Evolutionary conservation across 2,797 vertebrate genomes (phyloP).

Genomic region (Lepus oiostolus): DNA sequence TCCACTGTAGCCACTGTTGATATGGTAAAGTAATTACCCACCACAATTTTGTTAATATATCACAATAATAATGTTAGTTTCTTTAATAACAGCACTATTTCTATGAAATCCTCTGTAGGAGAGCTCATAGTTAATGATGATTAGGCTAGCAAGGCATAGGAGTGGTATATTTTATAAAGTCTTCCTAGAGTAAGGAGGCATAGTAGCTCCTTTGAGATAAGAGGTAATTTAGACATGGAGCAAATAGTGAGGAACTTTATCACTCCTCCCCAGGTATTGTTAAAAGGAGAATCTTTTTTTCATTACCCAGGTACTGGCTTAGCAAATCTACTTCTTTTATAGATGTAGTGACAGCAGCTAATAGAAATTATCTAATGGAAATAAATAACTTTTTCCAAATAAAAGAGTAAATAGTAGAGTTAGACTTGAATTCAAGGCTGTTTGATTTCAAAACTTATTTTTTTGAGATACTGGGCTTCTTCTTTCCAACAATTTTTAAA

Average conservation of each 20-base stretch:
- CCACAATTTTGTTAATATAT: conserved; percentile 59
- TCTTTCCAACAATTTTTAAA: background rate
- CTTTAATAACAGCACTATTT: conserved; percentile 64
- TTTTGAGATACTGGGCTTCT: background rate
- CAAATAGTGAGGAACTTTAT: background rate
- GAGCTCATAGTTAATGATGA: conserved; percentile 60
- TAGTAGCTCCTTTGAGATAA: conserved; percentile 37
- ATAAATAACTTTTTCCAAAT: background rate
- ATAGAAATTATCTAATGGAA: background rate
- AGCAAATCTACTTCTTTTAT: conserved; percentile 1
- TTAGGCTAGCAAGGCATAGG: conserved; percentile 1
- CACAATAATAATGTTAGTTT: conserved; percentile 4
- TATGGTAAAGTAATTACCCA: conserved; percentile 40
- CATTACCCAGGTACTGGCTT: background rate
- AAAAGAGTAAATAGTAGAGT: background rate
- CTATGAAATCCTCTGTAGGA: conserved; percentile 53
- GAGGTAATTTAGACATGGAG: conserved; percentile 20
- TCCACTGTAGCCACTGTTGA: background rate
- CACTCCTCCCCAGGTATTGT: background rate
- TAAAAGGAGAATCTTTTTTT: background rate
- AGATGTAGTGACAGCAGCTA: background rate
- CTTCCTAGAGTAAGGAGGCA: conserved; percentile 3
- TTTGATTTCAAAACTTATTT: background rate
- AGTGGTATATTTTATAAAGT: conserved; percentile 36
- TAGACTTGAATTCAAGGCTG: background rate